These are phyloP conservation scores for Palaemon carinicauda DNA, from an alignment of 1,140 invertebrate species.

Conservation along the genomic window DNA sequence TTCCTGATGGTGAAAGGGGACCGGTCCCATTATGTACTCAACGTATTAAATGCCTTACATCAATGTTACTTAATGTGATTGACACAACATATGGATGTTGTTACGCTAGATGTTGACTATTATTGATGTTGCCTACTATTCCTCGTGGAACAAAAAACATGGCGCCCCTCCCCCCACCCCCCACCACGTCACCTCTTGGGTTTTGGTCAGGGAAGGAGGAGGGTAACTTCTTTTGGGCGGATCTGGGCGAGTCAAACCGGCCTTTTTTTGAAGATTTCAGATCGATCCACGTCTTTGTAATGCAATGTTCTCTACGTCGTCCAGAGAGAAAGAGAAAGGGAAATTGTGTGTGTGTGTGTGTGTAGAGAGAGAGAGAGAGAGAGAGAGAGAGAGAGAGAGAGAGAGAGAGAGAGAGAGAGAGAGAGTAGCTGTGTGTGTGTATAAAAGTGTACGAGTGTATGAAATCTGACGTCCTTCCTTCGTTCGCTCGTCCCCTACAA, in stretches of 20 bases:
- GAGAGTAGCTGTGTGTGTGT: background rate
- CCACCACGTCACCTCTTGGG: no score
- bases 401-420: background rate
- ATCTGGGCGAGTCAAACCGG: no score
- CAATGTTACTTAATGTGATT: slow-evolving; percentile 50
- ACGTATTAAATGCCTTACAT: slow-evolving; percentile 55
- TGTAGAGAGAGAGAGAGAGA: background rate
- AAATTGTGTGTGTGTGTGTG: slow-evolving; percentile 11
- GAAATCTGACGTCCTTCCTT: no score
- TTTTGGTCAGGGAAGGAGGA: no score
- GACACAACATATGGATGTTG: slow-evolving; percentile 48
- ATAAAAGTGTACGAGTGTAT: background rate
- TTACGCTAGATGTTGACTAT: slow-evolving; percentile 36
- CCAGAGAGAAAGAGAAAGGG: no score
- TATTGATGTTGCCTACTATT: slow-evolving; percentile 21
- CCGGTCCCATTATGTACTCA: slow-evolving; percentile 41
- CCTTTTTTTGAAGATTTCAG: background rate
- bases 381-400: background rate
- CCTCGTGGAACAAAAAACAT: background rate
- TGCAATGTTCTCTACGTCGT: background rate
- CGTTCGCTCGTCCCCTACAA: no score
- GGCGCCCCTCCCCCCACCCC: background rate
- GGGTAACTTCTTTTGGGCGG: no score
- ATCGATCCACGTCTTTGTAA: background rate
- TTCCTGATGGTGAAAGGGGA: background rate